Conservation (phyloP, 2,888 invertebrate genomes). For the Drosophila formosana region DNA sequence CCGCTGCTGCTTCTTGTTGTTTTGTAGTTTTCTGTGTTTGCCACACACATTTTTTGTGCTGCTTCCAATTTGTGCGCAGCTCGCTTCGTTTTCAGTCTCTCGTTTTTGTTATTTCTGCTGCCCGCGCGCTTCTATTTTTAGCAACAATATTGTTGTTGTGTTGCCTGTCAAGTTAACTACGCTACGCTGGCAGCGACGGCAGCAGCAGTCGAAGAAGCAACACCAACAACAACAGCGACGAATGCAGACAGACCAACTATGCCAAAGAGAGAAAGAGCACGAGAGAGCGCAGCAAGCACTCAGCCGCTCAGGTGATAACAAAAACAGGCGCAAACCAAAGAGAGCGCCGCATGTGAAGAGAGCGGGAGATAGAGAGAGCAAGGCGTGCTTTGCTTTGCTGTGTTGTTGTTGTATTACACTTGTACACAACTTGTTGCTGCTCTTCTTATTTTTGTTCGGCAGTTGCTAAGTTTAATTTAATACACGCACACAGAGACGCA, state of each 20-base stretch:
- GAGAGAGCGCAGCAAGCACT: constrained; percentile 5
- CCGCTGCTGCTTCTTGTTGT: constrained; percentile 40
- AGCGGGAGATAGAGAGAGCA: constrained; percentile 5
- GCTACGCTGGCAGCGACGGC: constrained; percentile 66
- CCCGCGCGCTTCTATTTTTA: constrained; percentile 73
- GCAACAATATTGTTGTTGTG: constrained; percentile 64
- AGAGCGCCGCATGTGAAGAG: constrained; percentile 8
- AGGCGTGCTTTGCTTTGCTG: constrained; percentile 4
- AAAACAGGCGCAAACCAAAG: constrained; percentile 29
- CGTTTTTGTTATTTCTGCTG: constrained; percentile 64
- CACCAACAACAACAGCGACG: constrained; percentile 47
- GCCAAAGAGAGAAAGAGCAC: constrained; percentile 21
- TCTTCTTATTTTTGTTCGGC: constrained; percentile 26
- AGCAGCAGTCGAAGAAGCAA: constrained; percentile 24
- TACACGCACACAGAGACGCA: constrained; percentile 23
- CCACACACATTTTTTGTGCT: constrained; percentile 52
- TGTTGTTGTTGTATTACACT: constrained; percentile 41
- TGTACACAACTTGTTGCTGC: constrained; percentile 51
- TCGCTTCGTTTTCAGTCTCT: constrained; percentile 67
- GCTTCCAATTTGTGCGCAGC: constrained; percentile 63
- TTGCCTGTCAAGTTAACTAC: constrained; percentile 71
- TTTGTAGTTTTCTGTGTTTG: constrained; percentile 46
- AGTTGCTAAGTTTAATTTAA: constrained; percentile 48
- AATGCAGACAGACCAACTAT: constrained; percentile 66
- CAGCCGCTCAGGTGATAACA: constrained; percentile 69